These are phyloP conservation scores for Drosophila bunnanda DNA, from an alignment of 2,888 invertebrate genomes.

Conservation along the genomic window DNA sequence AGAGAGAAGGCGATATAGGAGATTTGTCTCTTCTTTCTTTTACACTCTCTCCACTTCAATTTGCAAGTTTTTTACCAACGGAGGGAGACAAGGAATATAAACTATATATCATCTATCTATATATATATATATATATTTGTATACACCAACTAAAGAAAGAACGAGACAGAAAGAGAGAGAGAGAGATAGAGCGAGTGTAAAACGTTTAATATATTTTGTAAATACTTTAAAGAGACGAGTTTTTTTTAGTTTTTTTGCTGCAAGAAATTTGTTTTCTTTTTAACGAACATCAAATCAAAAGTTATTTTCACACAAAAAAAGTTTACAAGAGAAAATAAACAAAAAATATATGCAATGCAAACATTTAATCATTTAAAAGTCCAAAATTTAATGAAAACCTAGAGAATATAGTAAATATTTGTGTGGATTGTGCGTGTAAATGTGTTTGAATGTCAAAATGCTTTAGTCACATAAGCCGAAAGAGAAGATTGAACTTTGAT, in stretches of 20 bases:
- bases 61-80: conserved; percentile 32
- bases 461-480: conserved; percentile 38
- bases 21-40: conserved; percentile 6
- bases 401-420: conserved; percentile 26
- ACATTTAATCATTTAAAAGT: conserved; percentile 37
- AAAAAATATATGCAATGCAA: conserved; percentile 36
- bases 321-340: conserved; percentile 22
- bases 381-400: conserved; percentile 29
- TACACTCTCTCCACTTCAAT: conserved; percentile 3
- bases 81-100: conserved; percentile 36
- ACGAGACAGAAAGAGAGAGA: conserved; percentile 11
- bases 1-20: conserved; percentile 3
- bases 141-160: conserved; percentile 34
- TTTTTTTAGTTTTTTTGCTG: conserved; percentile 23
- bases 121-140: conserved; percentile 31
- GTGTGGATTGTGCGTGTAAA: conserved; percentile 69
- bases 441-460: conserved; percentile 62
- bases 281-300: conserved; percentile 47
- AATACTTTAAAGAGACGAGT: conserved; percentile 36
- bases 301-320: conserved; percentile 54
- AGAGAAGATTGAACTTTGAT: conserved; percentile 20
- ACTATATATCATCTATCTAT: conserved; percentile 44
- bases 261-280: conserved; percentile 35
- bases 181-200: conserved; percentile 8
- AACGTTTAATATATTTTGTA: conserved; percentile 48